Percentiles rank a stretch among this genome's conserved stretches.
These are phyloP conservation scores for Erebia epiphron DNA, from an alignment of 2,888 invertebrate species.

Conservation along the genomic window DNA sequence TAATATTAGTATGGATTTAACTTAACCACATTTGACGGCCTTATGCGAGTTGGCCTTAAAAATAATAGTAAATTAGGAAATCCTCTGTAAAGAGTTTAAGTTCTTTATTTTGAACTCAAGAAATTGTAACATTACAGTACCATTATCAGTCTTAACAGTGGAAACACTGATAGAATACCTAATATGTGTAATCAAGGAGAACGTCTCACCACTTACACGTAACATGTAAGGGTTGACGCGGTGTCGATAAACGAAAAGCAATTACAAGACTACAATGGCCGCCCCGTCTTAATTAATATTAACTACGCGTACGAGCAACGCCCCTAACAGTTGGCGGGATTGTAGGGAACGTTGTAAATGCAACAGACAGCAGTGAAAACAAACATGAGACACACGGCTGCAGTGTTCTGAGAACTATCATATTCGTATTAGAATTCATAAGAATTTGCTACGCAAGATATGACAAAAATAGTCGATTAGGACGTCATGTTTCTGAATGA, in stretches of 20 bases:
- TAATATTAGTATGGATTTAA: too few relatives aligned
- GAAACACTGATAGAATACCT: conserved; percentile 12
- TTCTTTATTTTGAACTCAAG: too few relatives aligned
- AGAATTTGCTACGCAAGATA: background rate
- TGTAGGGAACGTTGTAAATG: conserved; percentile 63
- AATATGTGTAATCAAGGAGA: conserved; percentile 37
- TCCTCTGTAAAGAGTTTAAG: too few relatives aligned
- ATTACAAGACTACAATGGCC: conserved; percentile 55
- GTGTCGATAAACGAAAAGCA: conserved; percentile 53
- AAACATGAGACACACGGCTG: conserved; percentile 59
- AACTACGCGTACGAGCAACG: conserved; percentile 63
- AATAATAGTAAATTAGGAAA: too few relatives aligned
- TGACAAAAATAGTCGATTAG: background rate
- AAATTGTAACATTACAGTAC: background rate
- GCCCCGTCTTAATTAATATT: conserved; percentile 66
- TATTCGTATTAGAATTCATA: background rate
- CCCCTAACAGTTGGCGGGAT: conserved; percentile 63
- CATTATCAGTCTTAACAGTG: conserved; percentile 6
- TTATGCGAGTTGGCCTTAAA: too few relatives aligned
- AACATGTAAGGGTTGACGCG: conserved; percentile 41
- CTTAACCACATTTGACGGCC: too few relatives aligned
- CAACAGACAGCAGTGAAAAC: conserved; percentile 73
- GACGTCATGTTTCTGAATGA: too few relatives aligned
- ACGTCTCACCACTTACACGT: conserved; percentile 34
- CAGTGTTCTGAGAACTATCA: conserved; percentile 11